Conservation (phyloP, 2,797 vertebrate genomes). For the Pampus argenteus region DNA sequence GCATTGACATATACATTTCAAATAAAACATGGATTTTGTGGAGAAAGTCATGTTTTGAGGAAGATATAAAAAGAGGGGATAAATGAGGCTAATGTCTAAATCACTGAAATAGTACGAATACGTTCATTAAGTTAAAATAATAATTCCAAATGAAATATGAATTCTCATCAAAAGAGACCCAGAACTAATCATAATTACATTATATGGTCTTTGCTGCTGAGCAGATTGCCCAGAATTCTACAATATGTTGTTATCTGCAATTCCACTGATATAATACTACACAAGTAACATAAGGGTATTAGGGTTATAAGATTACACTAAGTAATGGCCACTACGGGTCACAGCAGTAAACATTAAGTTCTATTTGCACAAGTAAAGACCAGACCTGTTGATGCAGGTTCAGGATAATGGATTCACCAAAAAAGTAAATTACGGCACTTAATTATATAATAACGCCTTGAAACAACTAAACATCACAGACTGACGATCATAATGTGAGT, state of each 20-base stretch:
- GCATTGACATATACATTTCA: constrained; percentile 7
- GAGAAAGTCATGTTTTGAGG: neutral
- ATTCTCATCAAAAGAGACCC: neutral
- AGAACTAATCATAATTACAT: constrained; percentile 5
- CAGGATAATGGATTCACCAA: neutral
- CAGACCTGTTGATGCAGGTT: neutral
- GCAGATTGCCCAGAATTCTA: neutral
- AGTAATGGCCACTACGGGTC: constrained; percentile 13
- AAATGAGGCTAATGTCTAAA: constrained; percentile 3
- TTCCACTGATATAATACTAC: neutral
- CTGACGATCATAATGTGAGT: neutral
- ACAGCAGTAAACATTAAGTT: neutral
- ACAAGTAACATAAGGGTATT: constrained; percentile 20
- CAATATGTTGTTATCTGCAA: neutral
- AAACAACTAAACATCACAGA: neutral
- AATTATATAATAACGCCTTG: constrained; percentile 2
- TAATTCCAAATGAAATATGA: neutral
- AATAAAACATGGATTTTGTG: neutral
- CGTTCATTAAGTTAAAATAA: neutral
- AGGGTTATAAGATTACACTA: constrained; percentile 13
- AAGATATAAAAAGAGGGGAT: neutral
- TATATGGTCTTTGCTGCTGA: neutral
- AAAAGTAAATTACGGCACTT: constrained; percentile 10
- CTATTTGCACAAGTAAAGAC: neutral
- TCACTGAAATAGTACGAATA: neutral